Evolutionary conservation across 2,888 invertebrate genomes (phyloP).

Genomic region (Conchocele bisecta): DNA sequence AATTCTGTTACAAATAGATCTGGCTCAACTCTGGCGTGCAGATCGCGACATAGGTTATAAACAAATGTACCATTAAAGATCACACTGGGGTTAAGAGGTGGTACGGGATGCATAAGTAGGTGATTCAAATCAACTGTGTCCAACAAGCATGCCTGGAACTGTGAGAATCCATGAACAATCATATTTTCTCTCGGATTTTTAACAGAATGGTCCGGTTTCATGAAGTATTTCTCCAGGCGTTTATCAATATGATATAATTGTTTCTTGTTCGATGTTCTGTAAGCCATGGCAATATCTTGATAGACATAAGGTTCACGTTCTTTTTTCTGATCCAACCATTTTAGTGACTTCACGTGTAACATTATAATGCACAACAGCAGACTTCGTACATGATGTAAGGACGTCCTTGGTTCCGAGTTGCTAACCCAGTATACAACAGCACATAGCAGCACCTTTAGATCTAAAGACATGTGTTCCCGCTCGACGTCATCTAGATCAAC

Average conservation of each 20-base stretch:
- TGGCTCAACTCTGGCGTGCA: constrained; percentile 62
- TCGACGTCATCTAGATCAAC: background rate
- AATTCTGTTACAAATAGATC: constrained; percentile 67
- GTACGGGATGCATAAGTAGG: constrained; percentile 71
- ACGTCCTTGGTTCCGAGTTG: constrained; percentile 64
- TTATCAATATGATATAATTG: constrained; percentile 35
- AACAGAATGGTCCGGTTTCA: constrained; percentile 51
- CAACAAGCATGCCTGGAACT: constrained; percentile 79
- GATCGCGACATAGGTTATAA: constrained; percentile 73
- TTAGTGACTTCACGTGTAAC: constrained; percentile 36
- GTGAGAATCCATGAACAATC: constrained; percentile 76
- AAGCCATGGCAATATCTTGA: constrained; percentile 32
- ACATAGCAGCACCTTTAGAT: constrained; percentile 43
- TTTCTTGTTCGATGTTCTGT: constrained; percentile 6
- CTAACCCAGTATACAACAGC: constrained; percentile 65
- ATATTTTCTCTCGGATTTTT: constrained; percentile 53
- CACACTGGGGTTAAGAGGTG: constrained; percentile 54
- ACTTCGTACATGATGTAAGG: constrained; percentile 54
- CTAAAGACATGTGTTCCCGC: too few species aligned
- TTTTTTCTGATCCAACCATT: constrained; percentile 41
- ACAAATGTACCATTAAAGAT: constrained; percentile 77
- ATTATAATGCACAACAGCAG: constrained; percentile 54
- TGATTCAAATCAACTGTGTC: constrained; percentile 76
- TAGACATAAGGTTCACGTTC: constrained; percentile 20
- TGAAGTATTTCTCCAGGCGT: constrained; percentile 52